Conservation (phyloP, 2,888 invertebrate species). For the Lobophora halterata region DNA sequence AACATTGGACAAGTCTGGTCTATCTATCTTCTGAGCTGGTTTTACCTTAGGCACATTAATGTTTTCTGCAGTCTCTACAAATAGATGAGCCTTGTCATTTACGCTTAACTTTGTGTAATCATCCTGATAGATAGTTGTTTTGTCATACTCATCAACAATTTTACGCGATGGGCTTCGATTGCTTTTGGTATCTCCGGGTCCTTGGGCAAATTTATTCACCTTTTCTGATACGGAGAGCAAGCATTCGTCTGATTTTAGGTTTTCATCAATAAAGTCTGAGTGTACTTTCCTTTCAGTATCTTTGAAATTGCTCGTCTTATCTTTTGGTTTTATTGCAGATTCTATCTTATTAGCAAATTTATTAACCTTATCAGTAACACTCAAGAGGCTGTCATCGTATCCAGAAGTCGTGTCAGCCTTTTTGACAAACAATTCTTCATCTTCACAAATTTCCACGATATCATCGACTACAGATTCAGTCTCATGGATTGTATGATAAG, state of each 20-base stretch:
- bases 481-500: conserved; percentile 76
- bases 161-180: conserved; percentile 61
- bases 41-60: conserved; percentile 66
- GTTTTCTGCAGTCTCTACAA: conserved; percentile 82
- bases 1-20: conserved; percentile 77
- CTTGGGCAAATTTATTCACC: conserved; percentile 84
- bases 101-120: conserved; percentile 80
- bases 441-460: conserved; percentile 77
- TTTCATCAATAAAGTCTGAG: conserved; percentile 75
- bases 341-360: conserved; percentile 70
- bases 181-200: conserved; percentile 57
- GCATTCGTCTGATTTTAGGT: conserved; percentile 81
- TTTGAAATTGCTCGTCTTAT: conserved; percentile 48
- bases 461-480: conserved; percentile 82
- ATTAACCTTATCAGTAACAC: conserved; percentile 80
- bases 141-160: conserved; percentile 74
- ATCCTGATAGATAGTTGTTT: conserved; percentile 73
- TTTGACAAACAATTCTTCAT: conserved; percentile 69
- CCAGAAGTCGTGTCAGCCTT: conserved; percentile 58
- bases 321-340: conserved; percentile 51
- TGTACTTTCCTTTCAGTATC: conserved; percentile 62
- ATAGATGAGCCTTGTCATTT: conserved; percentile 84
- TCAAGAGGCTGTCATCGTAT: conserved; percentile 75
- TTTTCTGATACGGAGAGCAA: conserved; percentile 85
- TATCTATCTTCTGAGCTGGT: conserved; percentile 59